Percentiles rank a stretch among this genome's conserved stretches.
Conservation (phyloP, 1,140 invertebrate genomes). For the Subanguina moxae region DNA sequence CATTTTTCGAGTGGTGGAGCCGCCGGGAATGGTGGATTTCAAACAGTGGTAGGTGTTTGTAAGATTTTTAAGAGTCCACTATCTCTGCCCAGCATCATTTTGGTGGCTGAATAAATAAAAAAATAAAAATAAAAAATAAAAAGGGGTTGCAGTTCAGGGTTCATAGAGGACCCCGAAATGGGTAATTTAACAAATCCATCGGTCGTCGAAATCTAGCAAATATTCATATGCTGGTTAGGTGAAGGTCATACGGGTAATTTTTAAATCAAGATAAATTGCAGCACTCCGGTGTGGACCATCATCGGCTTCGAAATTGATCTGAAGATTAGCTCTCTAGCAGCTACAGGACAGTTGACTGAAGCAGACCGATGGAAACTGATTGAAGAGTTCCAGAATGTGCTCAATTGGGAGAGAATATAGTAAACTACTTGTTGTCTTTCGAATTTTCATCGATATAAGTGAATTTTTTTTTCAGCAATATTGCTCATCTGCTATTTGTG, state of each 20-base stretch:
- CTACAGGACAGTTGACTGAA: constrained; percentile 12
- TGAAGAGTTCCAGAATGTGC: constrained; percentile 26
- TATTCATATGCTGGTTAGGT: constrained; percentile 6
- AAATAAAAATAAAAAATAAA: too few relatives aligned
- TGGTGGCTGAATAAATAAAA: too few relatives aligned
- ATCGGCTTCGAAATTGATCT: constrained; percentile 47
- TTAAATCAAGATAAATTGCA: too few relatives aligned
- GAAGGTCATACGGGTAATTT: constrained; percentile 37
- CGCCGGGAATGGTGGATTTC: constrained; percentile 46
- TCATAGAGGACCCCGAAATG: too few relatives aligned
- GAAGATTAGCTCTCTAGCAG: constrained; percentile 26
- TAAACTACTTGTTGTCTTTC: constrained; percentile 6
- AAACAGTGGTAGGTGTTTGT: constrained; percentile 38
- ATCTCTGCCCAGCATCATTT: too few relatives aligned
- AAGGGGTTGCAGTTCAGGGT: background rate
- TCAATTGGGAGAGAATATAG: background rate
- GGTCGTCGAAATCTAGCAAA: background rate
- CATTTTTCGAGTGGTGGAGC: constrained; percentile 52
- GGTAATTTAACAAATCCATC: too few relatives aligned
- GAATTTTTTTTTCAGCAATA: constrained; percentile 42
- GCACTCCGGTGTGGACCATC: constrained; percentile 56
- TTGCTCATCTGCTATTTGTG: constrained; percentile 51
- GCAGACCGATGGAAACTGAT: constrained; percentile 21
- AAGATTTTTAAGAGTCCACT: too few relatives aligned
- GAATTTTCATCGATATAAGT: background rate